Base-by-base conservation (phyloP, 2,888 invertebrate species). In the Tolmerus cingulatus region DNA sequence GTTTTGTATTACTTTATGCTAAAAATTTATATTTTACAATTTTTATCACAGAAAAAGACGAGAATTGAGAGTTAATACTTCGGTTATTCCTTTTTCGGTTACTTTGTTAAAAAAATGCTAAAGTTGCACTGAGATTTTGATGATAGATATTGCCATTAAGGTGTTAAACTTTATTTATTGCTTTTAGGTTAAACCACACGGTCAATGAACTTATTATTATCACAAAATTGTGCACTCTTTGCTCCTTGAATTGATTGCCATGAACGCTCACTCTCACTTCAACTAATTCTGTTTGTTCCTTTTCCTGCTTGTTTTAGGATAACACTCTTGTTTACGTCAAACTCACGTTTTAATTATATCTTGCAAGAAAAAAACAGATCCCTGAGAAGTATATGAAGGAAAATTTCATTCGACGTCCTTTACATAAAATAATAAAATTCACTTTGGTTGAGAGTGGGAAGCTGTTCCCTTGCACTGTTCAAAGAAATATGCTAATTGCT, bases 1-100 rank as follows among this genome's bases (percentile, higher is more conserved):
- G 12, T 40, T 85, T 23, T 3, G 12, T 34, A 16, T 40, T 57
- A 51, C n/a, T 14, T 55, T 34, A 84, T 16, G 5, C 30, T 30
- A 84, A 84, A 74, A 12, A 40, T 40, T 74, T 37, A 46, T 19
- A 76, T 12, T 46, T 46, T 34, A 37, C 30, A 66, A 57, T 57
- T 40, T 76, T 43, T 74, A 86, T 74, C 86, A 86, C 46, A 86
- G 74, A 86, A 86, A 74, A 30, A 76, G 74, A 46, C 74, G 74
- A 86, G 46, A 86, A 74, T 74, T 74, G 12, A 46, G 66, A 66
- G 66, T 66, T 66, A 23, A 27, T 66, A 66, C 27, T 9, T 66
- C 27, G 8, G 51, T 51, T 51, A 51, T n/a, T 46, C n/a, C 51
- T 66, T 66, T 66, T 66, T 23, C 23, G 66, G 27, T 66, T 66